A percentile compares a stretch with the other conserved stretches of the same genome.
Conservation (phyloP, 2,888 invertebrate genomes). For the Drosophila paranaensis region DNA sequence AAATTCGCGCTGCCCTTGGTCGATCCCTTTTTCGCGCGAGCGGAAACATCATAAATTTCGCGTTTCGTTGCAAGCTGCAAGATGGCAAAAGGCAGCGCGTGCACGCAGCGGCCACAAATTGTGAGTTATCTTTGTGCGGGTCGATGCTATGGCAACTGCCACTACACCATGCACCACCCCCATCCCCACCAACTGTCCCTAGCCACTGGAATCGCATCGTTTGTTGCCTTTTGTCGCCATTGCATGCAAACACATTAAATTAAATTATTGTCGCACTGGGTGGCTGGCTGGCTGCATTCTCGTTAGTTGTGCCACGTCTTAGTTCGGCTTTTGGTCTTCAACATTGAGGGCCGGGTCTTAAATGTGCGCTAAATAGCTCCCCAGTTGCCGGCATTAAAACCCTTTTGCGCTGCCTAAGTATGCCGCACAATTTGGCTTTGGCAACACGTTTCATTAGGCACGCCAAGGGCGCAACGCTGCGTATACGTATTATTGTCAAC, state of each 20-base stretch:
- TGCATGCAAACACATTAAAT: slow-evolving; percentile 80
- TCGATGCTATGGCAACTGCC: slow-evolving; percentile 27
- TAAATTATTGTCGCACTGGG: slow-evolving; percentile 75
- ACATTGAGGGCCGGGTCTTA: slow-evolving; percentile 21
- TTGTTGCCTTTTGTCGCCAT: slow-evolving; percentile 51
- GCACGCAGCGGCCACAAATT: slow-evolving; percentile 74
- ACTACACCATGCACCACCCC: not conserved
- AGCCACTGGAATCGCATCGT: slow-evolving; percentile 6
- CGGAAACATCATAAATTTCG: slow-evolving; percentile 74
- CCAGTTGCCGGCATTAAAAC: slow-evolving; percentile 41
- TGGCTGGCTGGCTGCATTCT: slow-evolving; percentile 39
- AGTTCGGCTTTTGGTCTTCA: slow-evolving; percentile 54
- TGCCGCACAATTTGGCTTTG: slow-evolving; percentile 56
- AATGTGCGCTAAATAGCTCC: slow-evolving; percentile 63
- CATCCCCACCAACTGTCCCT: no score
- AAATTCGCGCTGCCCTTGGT: slow-evolving; percentile 48
- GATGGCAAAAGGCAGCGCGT: slow-evolving; percentile 48
- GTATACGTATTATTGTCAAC: slow-evolving; percentile 43
- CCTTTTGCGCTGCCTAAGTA: slow-evolving; percentile 51
- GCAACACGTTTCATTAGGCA: slow-evolving; percentile 75
- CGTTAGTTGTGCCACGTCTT: slow-evolving; percentile 52
- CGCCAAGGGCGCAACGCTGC: slow-evolving; percentile 32
- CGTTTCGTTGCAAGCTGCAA: slow-evolving; percentile 42
- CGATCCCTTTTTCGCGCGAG: slow-evolving; percentile 5
- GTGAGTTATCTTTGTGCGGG: slow-evolving; percentile 70